Evolutionary conservation across 2,113 vertebrate genomes (phyloP).

Genomic region (Dasyornis broadbenti): DNA sequence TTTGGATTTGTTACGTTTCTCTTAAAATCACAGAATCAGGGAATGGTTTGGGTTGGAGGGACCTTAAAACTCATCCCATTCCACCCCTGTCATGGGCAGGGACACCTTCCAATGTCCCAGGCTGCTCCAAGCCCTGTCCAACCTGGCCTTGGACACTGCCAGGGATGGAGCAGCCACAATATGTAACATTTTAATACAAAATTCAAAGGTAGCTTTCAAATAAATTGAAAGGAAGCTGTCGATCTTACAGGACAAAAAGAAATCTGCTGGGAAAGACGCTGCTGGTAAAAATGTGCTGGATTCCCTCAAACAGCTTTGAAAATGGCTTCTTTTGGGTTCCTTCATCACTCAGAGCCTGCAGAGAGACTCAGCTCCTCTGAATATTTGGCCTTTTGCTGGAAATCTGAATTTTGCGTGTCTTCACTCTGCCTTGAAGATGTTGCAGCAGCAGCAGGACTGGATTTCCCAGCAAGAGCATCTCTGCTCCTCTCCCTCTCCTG

Average conservation of each 20-base stretch:
- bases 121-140: neutral
- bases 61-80: rapidly evolving
- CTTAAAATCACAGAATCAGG: neutral
- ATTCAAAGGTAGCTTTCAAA: neutral
- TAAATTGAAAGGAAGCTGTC: neutral
- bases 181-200: neutral
- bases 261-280: neutral
- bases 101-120: neutral
- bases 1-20: neutral
- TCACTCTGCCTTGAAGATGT: neutral
- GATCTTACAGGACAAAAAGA: neutral
- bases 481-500: neutral
- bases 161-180: neutral
- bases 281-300: neutral
- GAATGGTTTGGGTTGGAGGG: neutral
- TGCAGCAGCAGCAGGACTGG: neutral
- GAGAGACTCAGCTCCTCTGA: neutral
- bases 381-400: neutral
- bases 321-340: neutral
- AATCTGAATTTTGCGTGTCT: neutral
- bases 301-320: neutral
- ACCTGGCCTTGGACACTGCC: rapidly evolving
- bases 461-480: neutral
- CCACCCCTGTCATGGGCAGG: neutral
- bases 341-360: neutral